Conservation (phyloP, 2,113 vertebrate genomes). For the Diadophis punctatus region DNA sequence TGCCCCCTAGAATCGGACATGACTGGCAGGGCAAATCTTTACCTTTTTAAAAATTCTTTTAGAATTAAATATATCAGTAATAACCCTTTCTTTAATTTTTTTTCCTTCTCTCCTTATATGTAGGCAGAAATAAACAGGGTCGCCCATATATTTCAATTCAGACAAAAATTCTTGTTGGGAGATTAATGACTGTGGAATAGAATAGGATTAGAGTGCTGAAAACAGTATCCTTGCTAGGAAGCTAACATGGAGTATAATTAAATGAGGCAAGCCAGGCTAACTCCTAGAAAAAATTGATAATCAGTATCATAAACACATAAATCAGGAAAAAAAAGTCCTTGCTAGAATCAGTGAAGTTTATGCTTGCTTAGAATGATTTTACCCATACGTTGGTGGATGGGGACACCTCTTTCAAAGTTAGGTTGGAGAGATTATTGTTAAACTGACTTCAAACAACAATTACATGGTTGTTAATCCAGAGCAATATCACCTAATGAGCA, state of each 20-base stretch:
- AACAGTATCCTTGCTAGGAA: slow-evolving; percentile 7
- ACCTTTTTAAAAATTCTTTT: neutral
- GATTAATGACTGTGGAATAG: slow-evolving; percentile 6
- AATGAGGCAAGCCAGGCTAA: neutral
- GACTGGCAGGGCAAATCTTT: neutral
- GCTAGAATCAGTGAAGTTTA: neutral
- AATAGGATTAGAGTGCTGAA: slow-evolving; percentile 10
- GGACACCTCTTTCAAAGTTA: neutral
- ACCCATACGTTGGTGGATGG: neutral
- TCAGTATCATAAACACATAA: neutral
- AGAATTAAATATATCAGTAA: neutral
- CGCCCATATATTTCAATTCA: neutral
- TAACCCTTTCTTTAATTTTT: neutral
- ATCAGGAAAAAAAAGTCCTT: neutral
- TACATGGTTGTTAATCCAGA: neutral
- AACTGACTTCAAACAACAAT: neutral
- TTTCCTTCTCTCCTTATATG: neutral
- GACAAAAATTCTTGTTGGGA: slow-evolving; percentile 13
- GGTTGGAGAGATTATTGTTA: neutral
- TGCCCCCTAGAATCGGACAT: neutral
- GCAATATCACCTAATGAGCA: neutral
- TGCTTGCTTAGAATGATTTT: neutral
- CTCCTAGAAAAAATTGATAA: neutral
- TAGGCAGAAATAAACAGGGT: neutral
- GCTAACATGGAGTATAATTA: slow-evolving; percentile 7